phyloP scores from a whole-genome alignment of 2,888 invertebrate species.

The Phyllotreta cruciferae region DNA sequence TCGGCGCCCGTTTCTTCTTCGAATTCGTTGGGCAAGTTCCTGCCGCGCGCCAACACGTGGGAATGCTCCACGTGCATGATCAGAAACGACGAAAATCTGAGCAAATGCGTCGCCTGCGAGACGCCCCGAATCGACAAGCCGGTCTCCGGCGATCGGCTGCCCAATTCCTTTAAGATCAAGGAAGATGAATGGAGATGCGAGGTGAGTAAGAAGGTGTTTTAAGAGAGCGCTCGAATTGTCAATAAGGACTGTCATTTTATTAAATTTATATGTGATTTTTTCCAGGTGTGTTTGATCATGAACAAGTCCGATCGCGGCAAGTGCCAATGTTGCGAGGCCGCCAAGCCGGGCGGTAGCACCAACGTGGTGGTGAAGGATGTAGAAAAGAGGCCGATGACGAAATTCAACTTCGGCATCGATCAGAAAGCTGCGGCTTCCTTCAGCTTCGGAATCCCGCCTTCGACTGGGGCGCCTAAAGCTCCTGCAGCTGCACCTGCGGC shows the following conservation, averaged over 20 bases:
- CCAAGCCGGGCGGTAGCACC: constrained; percentile 59
- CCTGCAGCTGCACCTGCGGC: not conserved
- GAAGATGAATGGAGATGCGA: constrained; percentile 66
- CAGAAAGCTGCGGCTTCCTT: constrained; percentile 56
- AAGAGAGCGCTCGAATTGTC: too few relatives aligned
- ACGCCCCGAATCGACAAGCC: constrained; percentile 59
- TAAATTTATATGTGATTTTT: too few relatives aligned
- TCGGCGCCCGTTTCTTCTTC: constrained; percentile 1
- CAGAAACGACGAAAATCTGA: constrained; percentile 61
- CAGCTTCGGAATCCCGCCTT: constrained; percentile 55
- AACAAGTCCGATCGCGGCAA: constrained; percentile 58
- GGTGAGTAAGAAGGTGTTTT: too few relatives aligned
- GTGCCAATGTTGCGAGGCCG: constrained; percentile 68
- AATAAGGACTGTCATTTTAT: too few relatives aligned
- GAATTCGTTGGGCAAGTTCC: constrained; percentile 45
- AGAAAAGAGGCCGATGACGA: constrained; percentile 45
- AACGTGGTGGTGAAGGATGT: constrained; percentile 33
- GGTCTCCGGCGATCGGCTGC: constrained; percentile 30
- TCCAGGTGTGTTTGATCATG: constrained; percentile 65
- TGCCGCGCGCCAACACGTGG: constrained; percentile 65
- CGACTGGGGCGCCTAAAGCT: constrained; percentile 14
- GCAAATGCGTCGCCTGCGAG: constrained; percentile 65
- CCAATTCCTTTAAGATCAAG: constrained; percentile 45
- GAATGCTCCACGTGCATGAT: constrained; percentile 67
- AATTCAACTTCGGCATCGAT: constrained; percentile 64